phyloP scores from a whole-genome alignment of 2,113 vertebrate genomes.

The Scophthalmus maximus region DNA sequence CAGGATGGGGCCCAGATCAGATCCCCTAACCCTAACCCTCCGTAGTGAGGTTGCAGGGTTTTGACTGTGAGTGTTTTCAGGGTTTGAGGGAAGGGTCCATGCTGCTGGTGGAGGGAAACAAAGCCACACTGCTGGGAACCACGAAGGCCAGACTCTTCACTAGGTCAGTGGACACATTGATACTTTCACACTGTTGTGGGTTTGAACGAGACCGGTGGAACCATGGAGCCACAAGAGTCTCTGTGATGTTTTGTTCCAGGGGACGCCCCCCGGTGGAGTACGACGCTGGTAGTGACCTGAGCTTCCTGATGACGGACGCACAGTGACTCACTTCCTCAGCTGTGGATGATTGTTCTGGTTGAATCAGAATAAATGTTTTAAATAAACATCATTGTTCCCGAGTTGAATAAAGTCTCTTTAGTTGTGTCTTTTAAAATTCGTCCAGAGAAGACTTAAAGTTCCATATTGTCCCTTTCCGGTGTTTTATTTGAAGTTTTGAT shows the following conservation, averaged over 20 bases:
- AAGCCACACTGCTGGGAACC: constrained; percentile 85
- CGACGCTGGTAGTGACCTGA: constrained; percentile 86
- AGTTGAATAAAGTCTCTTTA: too few species aligned
- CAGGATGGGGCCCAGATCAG: too few species aligned
- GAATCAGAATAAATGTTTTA: background rate
- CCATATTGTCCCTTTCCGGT: too few species aligned
- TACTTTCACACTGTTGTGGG: background rate
- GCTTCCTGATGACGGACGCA: constrained; percentile 82
- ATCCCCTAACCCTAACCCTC: too few species aligned
- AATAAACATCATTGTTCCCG: too few species aligned
- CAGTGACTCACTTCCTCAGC: background rate
- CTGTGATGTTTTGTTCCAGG: constrained; percentile 66
- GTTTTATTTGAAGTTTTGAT: too few species aligned
- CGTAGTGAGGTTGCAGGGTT: background rate
- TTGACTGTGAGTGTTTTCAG: constrained; percentile 68
- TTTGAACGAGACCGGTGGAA: background rate
- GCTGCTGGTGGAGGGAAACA: constrained; percentile 88
- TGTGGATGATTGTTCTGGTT: too few species aligned
- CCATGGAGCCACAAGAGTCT: too few species aligned
- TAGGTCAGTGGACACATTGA: constrained; percentile 47
- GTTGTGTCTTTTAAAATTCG: too few species aligned
- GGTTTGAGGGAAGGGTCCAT: constrained; percentile 88
- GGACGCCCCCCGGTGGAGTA: constrained; percentile 83
- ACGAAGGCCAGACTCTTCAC: constrained; percentile 86
- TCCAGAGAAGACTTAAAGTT: too few species aligned